phyloP scores from a whole-genome alignment of 2,797 vertebrate genomes.

The Paratrypauchen microcephalus region DNA sequence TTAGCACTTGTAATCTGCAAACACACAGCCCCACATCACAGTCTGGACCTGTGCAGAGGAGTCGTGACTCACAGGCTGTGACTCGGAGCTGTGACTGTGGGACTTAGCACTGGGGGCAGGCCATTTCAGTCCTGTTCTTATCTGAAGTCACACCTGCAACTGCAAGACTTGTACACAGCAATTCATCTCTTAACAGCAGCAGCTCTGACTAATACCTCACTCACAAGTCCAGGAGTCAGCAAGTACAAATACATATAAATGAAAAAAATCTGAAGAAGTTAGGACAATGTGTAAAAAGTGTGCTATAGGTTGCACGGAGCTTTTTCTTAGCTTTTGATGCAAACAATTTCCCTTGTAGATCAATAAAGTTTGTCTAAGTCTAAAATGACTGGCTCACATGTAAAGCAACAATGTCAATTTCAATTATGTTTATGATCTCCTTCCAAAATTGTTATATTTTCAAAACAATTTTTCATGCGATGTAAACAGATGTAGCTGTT shows the following conservation, averaged over 20 bases:
- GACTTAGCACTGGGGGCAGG: slow-evolving; percentile 14
- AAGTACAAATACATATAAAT: slow-evolving; percentile 12
- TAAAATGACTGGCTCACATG: not conserved
- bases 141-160: slow-evolving; percentile 60
- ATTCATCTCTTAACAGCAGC: slow-evolving; percentile 27
- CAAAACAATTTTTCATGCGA: too few species aligned
- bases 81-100: slow-evolving; percentile 21
- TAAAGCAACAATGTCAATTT: not conserved
- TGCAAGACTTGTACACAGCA: slow-evolving; percentile 39
- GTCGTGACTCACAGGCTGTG: slow-evolving; percentile 1
- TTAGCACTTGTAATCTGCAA: slow-evolving; percentile 4
- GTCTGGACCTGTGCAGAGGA: not conserved
- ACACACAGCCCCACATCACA: not conserved
- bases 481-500: too few species aligned
- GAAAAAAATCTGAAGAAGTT: not conserved
- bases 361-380: too few species aligned
- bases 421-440: not conserved
- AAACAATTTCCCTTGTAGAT: too few species aligned
- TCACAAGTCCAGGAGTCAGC: slow-evolving; percentile 23
- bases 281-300: not conserved
- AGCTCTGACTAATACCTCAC: slow-evolving; percentile 48
- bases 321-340: not conserved
- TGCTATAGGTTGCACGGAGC: not conserved
- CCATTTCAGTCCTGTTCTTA: slow-evolving; percentile 52
- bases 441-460: too few species aligned